Evolutionary conservation across 2,888 invertebrate genomes (phyloP), one percentile per base, ranked within the genome.

Genomic region (Mechanitis mazaeus): DNA sequence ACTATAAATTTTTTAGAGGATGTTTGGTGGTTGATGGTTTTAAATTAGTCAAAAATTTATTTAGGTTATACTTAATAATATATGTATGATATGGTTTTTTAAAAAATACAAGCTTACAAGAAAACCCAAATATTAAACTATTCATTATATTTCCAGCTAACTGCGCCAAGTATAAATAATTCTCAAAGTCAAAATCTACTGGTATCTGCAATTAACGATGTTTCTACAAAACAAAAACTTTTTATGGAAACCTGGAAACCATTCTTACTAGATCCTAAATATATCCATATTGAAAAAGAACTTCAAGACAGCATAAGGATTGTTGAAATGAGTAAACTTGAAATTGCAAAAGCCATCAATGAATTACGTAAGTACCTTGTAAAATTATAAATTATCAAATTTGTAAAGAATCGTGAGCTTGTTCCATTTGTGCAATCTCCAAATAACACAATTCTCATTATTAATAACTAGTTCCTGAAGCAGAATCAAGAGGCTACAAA

Each of bases 101-200:
- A 5, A 3, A 5, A 6, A 3, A 5, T 35, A 3, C 35, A 6
- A 6, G 2, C 35, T 35, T 35, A 35, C 6, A 35, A 35, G 6
- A 5, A 35, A 35, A 35, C 35, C 6, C 6, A 35, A 6, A 1
- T 35, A 35, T 35, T 35, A 42, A 42, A 42, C 9, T 9, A 42
- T 42, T 42, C 6, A 9, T 9, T 42, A 9, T 42, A 9, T 42
- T 9, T 42, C 65, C 1, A 80, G 80, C 63, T 78, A 38, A 76
- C 76, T 31, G 72, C 72, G 0, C 62, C 71, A 3, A 72, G 71
- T 6, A 73, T 79, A 1, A 50, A 61, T 0, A 66, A 74, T 0
- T 64, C 73, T 0, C 58, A 66, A 4, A 79, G 79, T 63, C 73
- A 72, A 55, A 56, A 64, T 1, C 60, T 67, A 0, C 64, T 81